phyloP scores from a whole-genome alignment of 2,113 vertebrate species.

The Aptenodytes forsteri region DNA sequence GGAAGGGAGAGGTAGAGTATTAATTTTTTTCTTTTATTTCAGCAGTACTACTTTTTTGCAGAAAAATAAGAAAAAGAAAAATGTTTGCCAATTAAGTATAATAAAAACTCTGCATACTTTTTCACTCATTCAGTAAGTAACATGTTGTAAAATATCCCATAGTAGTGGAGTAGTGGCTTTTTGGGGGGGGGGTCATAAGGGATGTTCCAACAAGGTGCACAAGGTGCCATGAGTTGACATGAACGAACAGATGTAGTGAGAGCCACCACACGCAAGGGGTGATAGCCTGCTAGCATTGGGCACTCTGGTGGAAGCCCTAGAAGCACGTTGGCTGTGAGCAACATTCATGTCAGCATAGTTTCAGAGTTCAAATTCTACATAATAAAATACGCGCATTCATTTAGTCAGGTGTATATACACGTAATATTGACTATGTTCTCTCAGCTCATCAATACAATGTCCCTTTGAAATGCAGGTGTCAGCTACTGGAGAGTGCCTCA shows the following conservation, averaged over 20 bases:
- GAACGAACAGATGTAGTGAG: neutral
- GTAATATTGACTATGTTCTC: neutral
- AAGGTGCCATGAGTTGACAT: neutral
- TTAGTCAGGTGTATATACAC: neutral
- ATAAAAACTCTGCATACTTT: neutral
- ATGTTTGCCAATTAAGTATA: neutral
- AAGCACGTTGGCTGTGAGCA: neutral
- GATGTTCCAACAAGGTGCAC: neutral
- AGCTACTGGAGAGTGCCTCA: constrained; percentile 79
- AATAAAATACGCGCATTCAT: neutral
- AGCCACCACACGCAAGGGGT: neutral
- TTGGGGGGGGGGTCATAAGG: neutral
- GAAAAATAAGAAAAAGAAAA: constrained; percentile 13
- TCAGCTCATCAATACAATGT: neutral
- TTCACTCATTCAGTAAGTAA: neutral
- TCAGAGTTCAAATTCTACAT: neutral
- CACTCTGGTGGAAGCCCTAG: neutral
- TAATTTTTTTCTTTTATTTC: neutral
- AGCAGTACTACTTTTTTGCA: neutral
- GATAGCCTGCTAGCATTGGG: neutral
- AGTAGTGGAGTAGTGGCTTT: neutral
- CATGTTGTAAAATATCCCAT: neutral
- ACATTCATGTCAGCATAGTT: neutral
- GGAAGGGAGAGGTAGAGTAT: constrained; percentile 75
- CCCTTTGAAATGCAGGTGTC: constrained; percentile 64